Evolutionary conservation across 2,113 vertebrate genomes (phyloP), one percentile per base, ranked within the genome.

Genomic region (Equus przewalskii): DNA sequence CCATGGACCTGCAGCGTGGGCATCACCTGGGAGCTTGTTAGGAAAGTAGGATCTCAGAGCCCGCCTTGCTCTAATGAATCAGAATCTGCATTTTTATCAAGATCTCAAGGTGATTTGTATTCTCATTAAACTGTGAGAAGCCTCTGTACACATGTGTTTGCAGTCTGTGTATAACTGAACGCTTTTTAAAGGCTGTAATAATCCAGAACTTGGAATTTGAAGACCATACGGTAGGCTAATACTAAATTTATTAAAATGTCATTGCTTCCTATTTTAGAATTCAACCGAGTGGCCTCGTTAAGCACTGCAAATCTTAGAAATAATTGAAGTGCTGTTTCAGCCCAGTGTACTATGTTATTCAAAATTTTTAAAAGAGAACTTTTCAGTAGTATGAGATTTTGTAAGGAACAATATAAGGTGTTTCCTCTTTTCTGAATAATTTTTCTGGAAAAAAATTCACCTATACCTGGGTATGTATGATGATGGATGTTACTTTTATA

Each of bases 51-150:
- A 51, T 83, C n/a, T 87, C 62, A 44, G 49, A 54, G 54, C 5
- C 67, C 24, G 36, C 41, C 36, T 21, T 75, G 21, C 81, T 33
- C 76, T 62, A 6, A 36, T 94, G 75, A 98, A 64, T 85, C 28
- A 72, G 44, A 91, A 81, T 46, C 78, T 84, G 1, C 12, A 21
- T 92, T 97, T 94, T 95, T 94, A 44, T 83, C 81, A 93, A 76
- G 46, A 65, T 65, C 51, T 11, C 30, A 84, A 56, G 24, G 73
- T 87, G 75, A 78, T 93, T 60, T 78, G 7, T 93, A 1, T 92
- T 44, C 22, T 92, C 30, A 36, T 7, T 93, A 51, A 92, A 69
- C 36, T 88, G 10, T 89, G 72, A 94, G 58, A 81, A 80, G n/a
- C 33, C 91, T 72, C 49, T 49, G 0, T 76, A 16, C 2, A 22